These are phyloP conservation scores for Pimephales promelas DNA, from an alignment of 2,113 vertebrate genomes.

Conservation along the genomic window DNA sequence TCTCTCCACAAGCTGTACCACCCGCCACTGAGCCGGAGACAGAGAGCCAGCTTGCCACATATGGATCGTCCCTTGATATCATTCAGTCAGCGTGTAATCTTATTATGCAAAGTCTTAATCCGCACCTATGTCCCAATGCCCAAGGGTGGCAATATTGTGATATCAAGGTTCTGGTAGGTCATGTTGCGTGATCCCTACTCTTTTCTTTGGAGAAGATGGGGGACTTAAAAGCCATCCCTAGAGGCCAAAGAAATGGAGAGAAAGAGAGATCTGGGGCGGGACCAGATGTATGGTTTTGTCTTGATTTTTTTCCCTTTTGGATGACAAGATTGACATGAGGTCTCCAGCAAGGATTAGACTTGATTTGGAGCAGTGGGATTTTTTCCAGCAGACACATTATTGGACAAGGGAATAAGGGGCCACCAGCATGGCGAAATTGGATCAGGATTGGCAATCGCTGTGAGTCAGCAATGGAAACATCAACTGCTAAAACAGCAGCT, in stretches of 20 bases:
- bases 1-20: conserved; percentile 37
- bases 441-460: conserved; percentile 87
- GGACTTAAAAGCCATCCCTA: conserved; percentile 89
- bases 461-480: conserved; percentile 71
- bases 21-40: conserved; percentile 65
- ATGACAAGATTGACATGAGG: conserved; percentile 90
- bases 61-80: conserved; percentile 94
- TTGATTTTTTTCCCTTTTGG: conserved; percentile 75
- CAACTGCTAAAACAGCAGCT: conserved; percentile 81
- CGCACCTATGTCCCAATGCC: conserved; percentile 87
- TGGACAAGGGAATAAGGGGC: conserved; percentile 92
- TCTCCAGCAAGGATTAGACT: conserved; percentile 93
- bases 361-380: conserved; percentile 93
- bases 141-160: conserved; percentile 91
- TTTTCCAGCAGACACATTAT: conserved; percentile 95
- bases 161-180: conserved; percentile 82
- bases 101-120: conserved; percentile 97
- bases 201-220: conserved; percentile 91
- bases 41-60: conserved; percentile 87
- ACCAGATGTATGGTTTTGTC: conserved; percentile 72
- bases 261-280: conserved; percentile 81
- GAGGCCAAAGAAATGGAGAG: conserved; percentile 81
- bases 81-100: conserved; percentile 95
- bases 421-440: conserved; percentile 88
- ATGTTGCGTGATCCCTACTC: conserved; percentile 92